A percentile compares a stretch with the other conserved stretches of the same genome.
Conservation (phyloP, 2,888 invertebrate species). For the Synanthedon tipuliformis region DNA sequence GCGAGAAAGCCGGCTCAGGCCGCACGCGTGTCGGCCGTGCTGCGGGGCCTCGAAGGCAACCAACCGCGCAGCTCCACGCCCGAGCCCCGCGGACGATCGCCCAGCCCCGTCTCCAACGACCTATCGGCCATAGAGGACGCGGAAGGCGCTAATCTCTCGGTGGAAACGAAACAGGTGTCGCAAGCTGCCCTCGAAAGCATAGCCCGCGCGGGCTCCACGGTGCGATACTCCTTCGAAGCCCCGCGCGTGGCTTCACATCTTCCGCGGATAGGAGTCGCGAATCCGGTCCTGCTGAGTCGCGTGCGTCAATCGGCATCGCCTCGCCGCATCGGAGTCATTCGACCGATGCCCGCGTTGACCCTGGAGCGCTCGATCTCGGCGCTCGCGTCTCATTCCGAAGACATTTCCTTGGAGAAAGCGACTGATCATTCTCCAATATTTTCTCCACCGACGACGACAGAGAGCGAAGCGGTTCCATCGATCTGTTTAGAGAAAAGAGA, state of each 20-base stretch:
- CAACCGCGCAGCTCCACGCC: conserved; percentile 40
- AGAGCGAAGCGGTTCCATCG: not conserved
- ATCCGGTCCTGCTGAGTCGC: conserved; percentile 43
- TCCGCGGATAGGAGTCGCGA: conserved; percentile 49
- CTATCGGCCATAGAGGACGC: conserved; percentile 26
- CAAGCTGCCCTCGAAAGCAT: conserved; percentile 75
- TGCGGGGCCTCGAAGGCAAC: conserved; percentile 37
- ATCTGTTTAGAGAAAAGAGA: conserved; percentile 19
- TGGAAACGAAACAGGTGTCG: conserved; percentile 53
- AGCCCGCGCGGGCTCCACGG: conserved; percentile 74
- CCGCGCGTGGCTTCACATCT: conserved; percentile 38
- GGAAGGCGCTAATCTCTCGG: conserved; percentile 26
- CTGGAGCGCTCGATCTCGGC: conserved; percentile 14
- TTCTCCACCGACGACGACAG: not conserved
- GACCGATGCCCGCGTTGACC: conserved; percentile 54
- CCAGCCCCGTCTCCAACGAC: conserved; percentile 22
- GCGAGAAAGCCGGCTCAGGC: conserved; percentile 64
- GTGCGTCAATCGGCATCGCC: conserved; percentile 36
- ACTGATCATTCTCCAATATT: not conserved
- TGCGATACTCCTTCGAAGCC: conserved; percentile 72
- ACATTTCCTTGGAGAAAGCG: not conserved
- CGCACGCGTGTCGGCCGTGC: conserved; percentile 56
- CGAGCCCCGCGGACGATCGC: conserved; percentile 27
- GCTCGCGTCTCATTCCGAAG: conserved; percentile 2
- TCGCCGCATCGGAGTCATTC: conserved; percentile 69